Evolutionary conservation across 1,140 invertebrate genomes (phyloP).

Genomic region (Papilio polyxenes): DNA sequence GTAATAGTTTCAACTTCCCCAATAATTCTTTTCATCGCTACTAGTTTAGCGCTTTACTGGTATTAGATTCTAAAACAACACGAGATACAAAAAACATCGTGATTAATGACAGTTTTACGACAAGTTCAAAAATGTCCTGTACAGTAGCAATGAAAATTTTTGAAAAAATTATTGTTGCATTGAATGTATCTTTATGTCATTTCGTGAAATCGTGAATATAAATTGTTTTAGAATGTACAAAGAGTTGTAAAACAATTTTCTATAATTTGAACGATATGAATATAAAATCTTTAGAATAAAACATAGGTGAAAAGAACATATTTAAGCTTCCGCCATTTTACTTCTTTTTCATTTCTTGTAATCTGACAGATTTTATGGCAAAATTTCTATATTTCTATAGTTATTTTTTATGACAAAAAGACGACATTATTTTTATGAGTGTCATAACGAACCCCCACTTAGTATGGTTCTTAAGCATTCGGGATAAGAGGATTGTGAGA

Average conservation of each 20-base stretch:
- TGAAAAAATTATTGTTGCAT: too few species aligned
- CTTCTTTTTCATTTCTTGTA: neutral
- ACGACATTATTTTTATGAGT: neutral
- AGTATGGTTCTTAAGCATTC: neutral
- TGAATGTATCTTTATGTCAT: too few species aligned
- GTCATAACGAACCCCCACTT: neutral
- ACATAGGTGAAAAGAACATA: too few species aligned
- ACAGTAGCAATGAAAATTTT: too few species aligned
- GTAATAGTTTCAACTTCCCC: neutral
- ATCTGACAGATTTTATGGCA: neutral
- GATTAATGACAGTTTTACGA: too few species aligned
- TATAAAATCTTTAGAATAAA: too few species aligned
- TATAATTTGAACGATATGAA: too few species aligned
- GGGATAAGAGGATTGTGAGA: conserved; percentile 18
- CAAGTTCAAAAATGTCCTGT: too few species aligned
- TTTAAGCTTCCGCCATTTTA: too few species aligned
- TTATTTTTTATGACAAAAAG: neutral
- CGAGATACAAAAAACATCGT: neutral
- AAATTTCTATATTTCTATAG: neutral
- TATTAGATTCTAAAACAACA: neutral
- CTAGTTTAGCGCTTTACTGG: neutral
- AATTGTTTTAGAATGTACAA: neutral
- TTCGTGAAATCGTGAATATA: neutral
- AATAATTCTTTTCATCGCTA: neutral
- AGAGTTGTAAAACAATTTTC: too few species aligned